phyloP scores from a whole-genome alignment of 2,797 vertebrate genomes.

The Phoebastria nigripes region DNA sequence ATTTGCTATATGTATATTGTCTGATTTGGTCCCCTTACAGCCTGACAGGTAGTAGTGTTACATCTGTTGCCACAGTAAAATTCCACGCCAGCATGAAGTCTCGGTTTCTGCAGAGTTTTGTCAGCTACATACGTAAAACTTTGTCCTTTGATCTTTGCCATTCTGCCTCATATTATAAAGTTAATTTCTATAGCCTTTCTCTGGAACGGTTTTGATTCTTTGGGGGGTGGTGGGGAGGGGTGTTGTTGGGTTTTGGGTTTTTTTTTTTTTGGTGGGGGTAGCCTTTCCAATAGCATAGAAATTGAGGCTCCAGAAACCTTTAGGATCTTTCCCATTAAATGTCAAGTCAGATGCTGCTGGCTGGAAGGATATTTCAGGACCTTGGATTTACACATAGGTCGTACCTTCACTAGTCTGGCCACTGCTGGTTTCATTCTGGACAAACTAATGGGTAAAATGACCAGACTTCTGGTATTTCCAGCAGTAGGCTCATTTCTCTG shows the following conservation, averaged over 20 bases:
- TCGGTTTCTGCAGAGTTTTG: neutral
- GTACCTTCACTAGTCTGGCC: neutral
- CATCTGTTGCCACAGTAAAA: neutral
- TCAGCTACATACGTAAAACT: neutral
- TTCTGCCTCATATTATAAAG: neutral
- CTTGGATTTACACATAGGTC: neutral
- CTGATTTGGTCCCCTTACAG: neutral
- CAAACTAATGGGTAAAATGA: neutral
- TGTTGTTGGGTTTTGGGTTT: neutral
- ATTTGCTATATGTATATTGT: neutral
- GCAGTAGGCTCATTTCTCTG: neutral
- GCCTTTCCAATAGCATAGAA: neutral
- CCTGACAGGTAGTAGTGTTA: neutral
- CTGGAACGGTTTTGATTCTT: neutral
- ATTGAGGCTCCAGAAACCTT: neutral
- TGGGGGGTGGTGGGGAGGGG: rapidly evolving
- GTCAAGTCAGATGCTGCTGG: neutral
- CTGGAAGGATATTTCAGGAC: neutral
- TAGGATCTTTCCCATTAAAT: neutral
- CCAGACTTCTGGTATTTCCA: neutral
- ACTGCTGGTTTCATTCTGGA: neutral
- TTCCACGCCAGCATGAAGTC: neutral
- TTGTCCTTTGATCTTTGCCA: neutral
- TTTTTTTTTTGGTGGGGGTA: rapidly evolving
- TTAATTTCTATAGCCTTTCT: neutral